Percentiles rank a stretch among this genome's conserved stretches.
Conservation (phyloP, 2,113 vertebrate genomes). For the Myotis brandtii region DNA sequence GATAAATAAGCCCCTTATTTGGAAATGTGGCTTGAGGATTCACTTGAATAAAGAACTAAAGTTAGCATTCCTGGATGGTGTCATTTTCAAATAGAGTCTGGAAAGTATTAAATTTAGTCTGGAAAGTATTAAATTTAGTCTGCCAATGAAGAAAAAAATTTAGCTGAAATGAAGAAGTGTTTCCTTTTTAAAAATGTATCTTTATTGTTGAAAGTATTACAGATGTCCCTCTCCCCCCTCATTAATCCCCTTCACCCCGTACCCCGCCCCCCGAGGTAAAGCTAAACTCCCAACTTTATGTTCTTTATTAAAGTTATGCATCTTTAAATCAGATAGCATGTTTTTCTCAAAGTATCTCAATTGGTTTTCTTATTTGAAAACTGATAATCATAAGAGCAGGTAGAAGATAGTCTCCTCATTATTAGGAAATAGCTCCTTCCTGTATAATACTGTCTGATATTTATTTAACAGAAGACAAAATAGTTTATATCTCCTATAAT, state of each 20-base stretch:
- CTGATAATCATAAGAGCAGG: background rate
- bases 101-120: background rate
- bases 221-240: too few relatives aligned
- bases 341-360: background rate
- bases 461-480: background rate
- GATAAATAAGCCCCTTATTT: background rate
- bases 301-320: background rate
- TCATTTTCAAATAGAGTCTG: background rate
- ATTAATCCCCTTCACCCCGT: too few relatives aligned
- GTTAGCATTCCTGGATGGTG: background rate
- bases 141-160: background rate
- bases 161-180: background rate
- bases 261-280: background rate
- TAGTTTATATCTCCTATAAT: background rate
- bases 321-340: background rate
- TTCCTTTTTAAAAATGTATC: background rate
- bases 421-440: background rate
- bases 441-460: background rate
- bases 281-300: background rate
- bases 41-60: background rate
- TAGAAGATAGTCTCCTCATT: background rate
- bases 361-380: background rate
- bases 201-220: too few relatives aligned
- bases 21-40: background rate
- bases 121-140: background rate